A percentile compares a stretch with the other conserved stretches of the same genome.
Evolutionary conservation across 2,888 invertebrate genomes (phyloP).

Genomic region (Apodemia duryi): DNA sequence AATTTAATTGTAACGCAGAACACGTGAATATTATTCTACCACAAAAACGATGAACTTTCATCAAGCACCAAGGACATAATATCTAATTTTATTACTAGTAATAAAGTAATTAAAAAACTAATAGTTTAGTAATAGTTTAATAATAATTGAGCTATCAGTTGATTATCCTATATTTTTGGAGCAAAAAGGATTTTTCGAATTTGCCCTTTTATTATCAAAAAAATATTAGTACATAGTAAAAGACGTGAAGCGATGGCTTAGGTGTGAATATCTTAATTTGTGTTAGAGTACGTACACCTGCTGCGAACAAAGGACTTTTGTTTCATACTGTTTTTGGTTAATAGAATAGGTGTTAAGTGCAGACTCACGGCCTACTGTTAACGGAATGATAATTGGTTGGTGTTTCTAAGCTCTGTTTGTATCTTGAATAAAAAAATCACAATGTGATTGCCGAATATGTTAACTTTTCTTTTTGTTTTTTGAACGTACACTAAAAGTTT

Average conservation of each 20-base stretch:
- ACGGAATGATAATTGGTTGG: conserved; percentile 38
- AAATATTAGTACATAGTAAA: conserved; percentile 10
- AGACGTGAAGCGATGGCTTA: conserved; percentile 21
- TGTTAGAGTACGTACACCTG: conserved; percentile 34
- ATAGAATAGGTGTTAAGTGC: conserved; percentile 39
- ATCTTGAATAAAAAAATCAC: conserved; percentile 9
- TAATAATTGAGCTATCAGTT: no score
- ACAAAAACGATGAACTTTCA: no score
- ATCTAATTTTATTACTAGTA: no score
- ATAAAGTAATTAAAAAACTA: no score
- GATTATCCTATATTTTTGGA: no score
- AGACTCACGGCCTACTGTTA: conserved; percentile 36
- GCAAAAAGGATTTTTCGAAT: not conserved
- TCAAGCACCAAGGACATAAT: no score
- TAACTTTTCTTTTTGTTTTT: not conserved
- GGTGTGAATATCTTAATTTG: conserved; percentile 41
- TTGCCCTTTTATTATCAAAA: not conserved
- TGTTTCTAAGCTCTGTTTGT: conserved; percentile 32
- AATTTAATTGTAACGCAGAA: no score
- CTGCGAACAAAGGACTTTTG: conserved; percentile 40
- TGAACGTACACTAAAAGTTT: not conserved
- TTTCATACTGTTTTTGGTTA: conserved; percentile 37
- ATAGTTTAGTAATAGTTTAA: no score
- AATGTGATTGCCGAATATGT: conserved; percentile 10
- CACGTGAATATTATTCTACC: no score